Evolutionary conservation across 2,888 invertebrate genomes (phyloP).

Genomic region (Abrostola tripartita): DNA sequence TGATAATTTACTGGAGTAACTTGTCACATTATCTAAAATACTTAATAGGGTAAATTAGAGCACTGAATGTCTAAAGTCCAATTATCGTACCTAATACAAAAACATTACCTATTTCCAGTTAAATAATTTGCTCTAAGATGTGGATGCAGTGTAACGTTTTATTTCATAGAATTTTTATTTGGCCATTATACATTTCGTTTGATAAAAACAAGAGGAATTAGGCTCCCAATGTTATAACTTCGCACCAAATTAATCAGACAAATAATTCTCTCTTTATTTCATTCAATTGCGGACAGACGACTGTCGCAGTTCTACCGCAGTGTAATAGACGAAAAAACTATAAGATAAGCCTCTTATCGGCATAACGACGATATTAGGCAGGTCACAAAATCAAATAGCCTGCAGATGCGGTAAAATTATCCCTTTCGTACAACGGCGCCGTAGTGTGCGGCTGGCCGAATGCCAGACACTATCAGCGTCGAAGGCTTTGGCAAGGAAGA

Average conservation of each 20-base stretch:
- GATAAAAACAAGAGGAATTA: background rate
- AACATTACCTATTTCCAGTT: too few species aligned
- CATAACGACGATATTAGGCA: slow-evolving; percentile 61
- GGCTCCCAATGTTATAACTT: background rate
- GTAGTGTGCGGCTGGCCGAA: slow-evolving; percentile 57
- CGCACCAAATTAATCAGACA: slow-evolving; percentile 1
- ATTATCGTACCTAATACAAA: too few species aligned
- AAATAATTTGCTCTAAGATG: background rate
- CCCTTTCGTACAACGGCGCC: slow-evolving; percentile 58
- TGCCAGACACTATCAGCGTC: slow-evolving; percentile 61
- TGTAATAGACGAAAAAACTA: slow-evolving; percentile 59
- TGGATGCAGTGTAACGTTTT: slow-evolving; percentile 3
- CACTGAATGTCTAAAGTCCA: slow-evolving; percentile 15
- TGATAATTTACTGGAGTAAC: slow-evolving; percentile 47
- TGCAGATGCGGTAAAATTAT: slow-evolving; percentile 67
- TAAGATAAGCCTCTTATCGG: slow-evolving; percentile 60
- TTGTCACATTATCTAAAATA: slow-evolving; percentile 41
- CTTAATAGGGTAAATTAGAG: slow-evolving; percentile 20
- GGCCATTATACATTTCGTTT: background rate
- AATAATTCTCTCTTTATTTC: background rate
- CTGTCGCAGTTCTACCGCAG: slow-evolving; percentile 22
- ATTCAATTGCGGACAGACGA: slow-evolving; percentile 25
- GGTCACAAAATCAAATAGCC: slow-evolving; percentile 71
- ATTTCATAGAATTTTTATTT: background rate
- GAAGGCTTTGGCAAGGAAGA: slow-evolving; percentile 59